phyloP scores from a whole-genome alignment of 2,113 vertebrate genomes.

The Cnemophilus loriae region DNA sequence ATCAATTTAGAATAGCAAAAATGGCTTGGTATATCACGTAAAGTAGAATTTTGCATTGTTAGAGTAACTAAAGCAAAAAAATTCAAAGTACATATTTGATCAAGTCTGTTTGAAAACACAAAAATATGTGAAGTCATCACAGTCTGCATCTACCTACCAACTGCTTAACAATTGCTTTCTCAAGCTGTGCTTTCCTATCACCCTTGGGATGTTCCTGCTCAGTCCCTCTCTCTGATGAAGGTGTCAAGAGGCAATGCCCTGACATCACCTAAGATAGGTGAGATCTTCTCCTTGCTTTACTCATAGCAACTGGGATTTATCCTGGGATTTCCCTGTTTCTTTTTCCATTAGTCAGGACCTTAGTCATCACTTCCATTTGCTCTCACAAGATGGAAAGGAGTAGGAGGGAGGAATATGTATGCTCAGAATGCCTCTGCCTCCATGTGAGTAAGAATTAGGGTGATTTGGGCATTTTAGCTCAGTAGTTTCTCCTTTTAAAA shows the following conservation, averaged over 20 bases:
- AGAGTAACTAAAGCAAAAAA: constrained; percentile 14
- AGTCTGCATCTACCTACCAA: not conserved
- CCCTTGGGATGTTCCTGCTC: not conserved
- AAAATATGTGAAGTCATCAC: not conserved
- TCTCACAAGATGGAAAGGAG: not conserved
- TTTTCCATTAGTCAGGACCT: not conserved
- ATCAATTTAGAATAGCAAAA: constrained; percentile 37
- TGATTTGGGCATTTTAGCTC: not conserved
- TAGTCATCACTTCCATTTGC: not conserved
- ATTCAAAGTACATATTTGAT: not conserved
- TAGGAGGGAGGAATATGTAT: not conserved
- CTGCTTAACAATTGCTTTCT: not conserved
- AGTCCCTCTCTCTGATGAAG: not conserved
- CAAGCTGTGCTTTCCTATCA: not conserved
- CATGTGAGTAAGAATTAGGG: not conserved
- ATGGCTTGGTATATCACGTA: not conserved
- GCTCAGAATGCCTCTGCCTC: not conserved
- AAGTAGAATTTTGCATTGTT: not conserved
- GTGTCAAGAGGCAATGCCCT: not conserved
- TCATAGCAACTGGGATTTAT: not conserved
- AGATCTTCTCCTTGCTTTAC: not conserved
- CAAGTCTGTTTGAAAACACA: not conserved
- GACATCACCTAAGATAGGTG: not conserved
- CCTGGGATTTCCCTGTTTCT: not conserved
- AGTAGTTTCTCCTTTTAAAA: not conserved